Evolutionary conservation across 2,888 invertebrate species (phyloP).

Genomic region (Ormyrus rosae): DNA sequence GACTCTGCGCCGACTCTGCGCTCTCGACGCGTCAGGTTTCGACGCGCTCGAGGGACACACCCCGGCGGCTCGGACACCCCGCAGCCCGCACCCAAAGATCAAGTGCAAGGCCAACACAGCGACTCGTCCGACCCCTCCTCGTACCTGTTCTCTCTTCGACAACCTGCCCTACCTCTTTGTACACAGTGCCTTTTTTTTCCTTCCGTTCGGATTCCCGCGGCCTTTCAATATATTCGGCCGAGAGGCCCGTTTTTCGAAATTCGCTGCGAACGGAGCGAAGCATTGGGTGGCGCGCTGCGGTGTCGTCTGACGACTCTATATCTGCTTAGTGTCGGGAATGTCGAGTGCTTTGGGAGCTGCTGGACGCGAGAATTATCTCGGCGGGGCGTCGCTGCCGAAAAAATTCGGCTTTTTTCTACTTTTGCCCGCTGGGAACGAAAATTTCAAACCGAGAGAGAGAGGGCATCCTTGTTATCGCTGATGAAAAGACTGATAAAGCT

Average conservation of each 20-base stretch:
- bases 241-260: neutral
- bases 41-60: no score
- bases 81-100: neutral
- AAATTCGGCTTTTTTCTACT: neutral
- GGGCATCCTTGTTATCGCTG: slow-evolving; percentile 1
- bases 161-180: slow-evolving; percentile 25
- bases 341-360: neutral
- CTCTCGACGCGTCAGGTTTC: no score
- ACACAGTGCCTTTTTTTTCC: neutral
- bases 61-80: neutral
- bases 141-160: slow-evolving; percentile 15
- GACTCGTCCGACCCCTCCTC: neutral
- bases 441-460: neutral
- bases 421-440: neutral
- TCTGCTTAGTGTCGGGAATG: neutral
- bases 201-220: neutral
- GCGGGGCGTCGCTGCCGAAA: neutral
- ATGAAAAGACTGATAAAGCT: neutral
- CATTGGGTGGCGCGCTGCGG: no score
- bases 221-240: slow-evolving; percentile 8
- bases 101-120: slow-evolving; percentile 32
- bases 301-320: neutral
- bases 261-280: no score
- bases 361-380: slow-evolving; percentile 1
- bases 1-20: no score